phyloP scores from a whole-genome alignment of 2,797 vertebrate species.

The Betta splendens region DNA sequence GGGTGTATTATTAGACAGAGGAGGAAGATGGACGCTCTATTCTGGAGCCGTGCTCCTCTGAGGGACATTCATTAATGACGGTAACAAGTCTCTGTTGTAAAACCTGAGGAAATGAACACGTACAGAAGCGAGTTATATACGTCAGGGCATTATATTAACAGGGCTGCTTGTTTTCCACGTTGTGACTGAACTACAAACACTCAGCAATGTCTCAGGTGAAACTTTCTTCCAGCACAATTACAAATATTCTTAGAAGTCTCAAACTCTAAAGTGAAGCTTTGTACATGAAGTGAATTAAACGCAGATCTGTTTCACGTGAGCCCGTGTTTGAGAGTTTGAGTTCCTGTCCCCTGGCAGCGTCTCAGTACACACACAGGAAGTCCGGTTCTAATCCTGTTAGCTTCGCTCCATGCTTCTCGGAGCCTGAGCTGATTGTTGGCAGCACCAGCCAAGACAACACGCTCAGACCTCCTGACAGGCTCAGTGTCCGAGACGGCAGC shows the following conservation, averaged over 20 bases:
- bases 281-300: no score
- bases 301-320: no score
- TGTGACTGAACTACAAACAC: no score
- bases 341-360: no score
- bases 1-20: constrained; percentile 46
- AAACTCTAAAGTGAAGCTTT: no score
- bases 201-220: no score
- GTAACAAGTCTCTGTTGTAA: constrained; percentile 23
- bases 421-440: constrained; percentile 13
- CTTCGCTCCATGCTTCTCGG: background rate
- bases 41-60: background rate
- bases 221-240: no score
- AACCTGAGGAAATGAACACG: constrained; percentile 18
- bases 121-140: constrained; percentile 3
- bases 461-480: constrained; percentile 37
- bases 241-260: no score
- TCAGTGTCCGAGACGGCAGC: constrained; percentile 32
- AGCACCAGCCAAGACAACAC: constrained; percentile 5
- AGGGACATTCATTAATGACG: constrained; percentile 23
- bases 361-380: no score
- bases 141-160: no score
- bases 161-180: no score
- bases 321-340: no score
- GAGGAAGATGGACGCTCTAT: constrained; percentile 38
- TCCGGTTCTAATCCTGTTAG: constrained; percentile 1